Base-by-base conservation (phyloP, 2,797 vertebrate genomes). In the Pitangus sulphuratus region DNA sequence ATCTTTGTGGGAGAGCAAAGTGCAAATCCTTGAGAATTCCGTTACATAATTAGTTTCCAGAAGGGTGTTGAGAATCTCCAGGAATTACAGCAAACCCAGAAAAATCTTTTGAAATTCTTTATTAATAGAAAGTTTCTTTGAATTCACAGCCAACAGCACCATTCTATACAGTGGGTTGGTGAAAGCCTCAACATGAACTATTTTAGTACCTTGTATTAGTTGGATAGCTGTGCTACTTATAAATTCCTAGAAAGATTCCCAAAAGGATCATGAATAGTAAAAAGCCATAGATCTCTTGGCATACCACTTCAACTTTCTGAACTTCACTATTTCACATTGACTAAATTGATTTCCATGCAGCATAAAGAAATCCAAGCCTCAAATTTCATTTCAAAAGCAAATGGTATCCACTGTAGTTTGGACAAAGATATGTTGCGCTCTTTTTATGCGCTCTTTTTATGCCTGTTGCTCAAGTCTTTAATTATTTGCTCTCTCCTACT, bases 201-300 rank as follows among this genome's bases (percentile, higher is more conserved):
- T 90, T 95, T 87, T 77, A 84, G 74, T 93, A 57, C 60, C 70
- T 87, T 93, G 66, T 84, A 91, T 93, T 93, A 93, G 87, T 64
- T 94, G 93, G 91, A 94, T 74, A 86, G 83, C 45, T 0, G 0
- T 75, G 89, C 71, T 96, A 91, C 89, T 92, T 93, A 95, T 47
- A 94, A 88, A 95, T 93, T 94, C 91, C 80, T 95, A 91, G 94
- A 96, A 97, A 94, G 85, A 53, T 91, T 96, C 93, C 94, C 94
- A 60, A 95, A 93, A 93, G 95, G 80, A 95, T 90, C 60, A 84
- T 89, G 85, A 96, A 96, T 82, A 91, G 80, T 57, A 84, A 93
- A 97, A 75, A 9, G n/a, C 64, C 89, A 90, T 72, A 90, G 94
- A 94, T 91, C 78, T 96, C 85, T 89, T 89, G 72, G 88, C 88